A percentile compares a stretch with the other conserved stretches of the same genome.
These are phyloP conservation scores for Smittia aterrima DNA, from an alignment of 2,888 invertebrate species.

Conservation along the genomic window DNA sequence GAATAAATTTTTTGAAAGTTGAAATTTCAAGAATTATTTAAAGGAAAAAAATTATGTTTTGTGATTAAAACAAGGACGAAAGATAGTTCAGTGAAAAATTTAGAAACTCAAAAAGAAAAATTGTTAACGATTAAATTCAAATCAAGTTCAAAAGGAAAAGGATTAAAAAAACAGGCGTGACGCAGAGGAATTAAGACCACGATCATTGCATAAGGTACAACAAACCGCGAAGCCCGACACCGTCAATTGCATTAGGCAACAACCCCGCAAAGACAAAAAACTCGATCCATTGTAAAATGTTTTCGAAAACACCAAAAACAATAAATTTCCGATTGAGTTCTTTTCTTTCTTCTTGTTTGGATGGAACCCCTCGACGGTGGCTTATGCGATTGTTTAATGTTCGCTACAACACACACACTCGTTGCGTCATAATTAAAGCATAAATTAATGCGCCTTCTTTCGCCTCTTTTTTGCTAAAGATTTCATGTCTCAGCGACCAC, in stretches of 20 bases:
- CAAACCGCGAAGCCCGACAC: background rate
- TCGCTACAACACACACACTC: conserved; percentile 31
- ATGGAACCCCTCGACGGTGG: background rate
- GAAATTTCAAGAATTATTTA: background rate
- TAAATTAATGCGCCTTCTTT: conserved; percentile 36
- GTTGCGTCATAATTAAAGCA: conserved; percentile 42
- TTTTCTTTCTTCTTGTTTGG: conserved; percentile 19
- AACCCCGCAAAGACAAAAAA: conserved; percentile 13
- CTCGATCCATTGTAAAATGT: conserved; percentile 5
- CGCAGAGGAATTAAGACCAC: background rate
- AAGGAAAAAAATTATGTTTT: background rate
- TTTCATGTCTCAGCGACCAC: conserved; percentile 41
- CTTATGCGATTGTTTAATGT: conserved; percentile 37
- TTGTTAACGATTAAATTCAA: background rate
- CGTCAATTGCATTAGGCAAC: conserved; percentile 18
- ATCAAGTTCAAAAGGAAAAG: background rate
- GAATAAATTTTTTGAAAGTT: conserved; percentile 10
- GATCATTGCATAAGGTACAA: conserved; percentile 16
- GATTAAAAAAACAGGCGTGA: background rate
- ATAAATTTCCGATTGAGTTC: conserved; percentile 5
- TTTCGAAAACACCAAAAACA: conserved; percentile 18
- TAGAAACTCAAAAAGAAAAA: background rate
- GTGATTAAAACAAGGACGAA: background rate
- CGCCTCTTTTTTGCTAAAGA: conserved; percentile 28
- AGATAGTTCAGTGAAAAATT: background rate